Evolutionary conservation across 2,888 invertebrate genomes (phyloP).

Genomic region (Agonum fuliginosum): DNA sequence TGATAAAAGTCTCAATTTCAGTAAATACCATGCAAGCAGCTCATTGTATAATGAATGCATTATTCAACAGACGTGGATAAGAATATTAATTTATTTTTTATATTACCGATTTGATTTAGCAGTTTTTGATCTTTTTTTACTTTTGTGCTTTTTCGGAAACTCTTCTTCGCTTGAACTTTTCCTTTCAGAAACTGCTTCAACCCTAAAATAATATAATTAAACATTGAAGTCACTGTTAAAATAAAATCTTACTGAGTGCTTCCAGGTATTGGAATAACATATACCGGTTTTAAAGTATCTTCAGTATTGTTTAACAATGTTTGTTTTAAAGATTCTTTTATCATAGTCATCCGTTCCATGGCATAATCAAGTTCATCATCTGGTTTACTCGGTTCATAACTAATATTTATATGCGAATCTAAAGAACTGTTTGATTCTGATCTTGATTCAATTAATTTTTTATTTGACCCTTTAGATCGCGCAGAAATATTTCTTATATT

Average conservation of each 20-base stretch:
- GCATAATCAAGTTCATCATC: constrained; percentile 67
- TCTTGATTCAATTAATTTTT: constrained; percentile 68
- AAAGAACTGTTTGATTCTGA: constrained; percentile 70
- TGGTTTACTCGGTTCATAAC: constrained; percentile 49
- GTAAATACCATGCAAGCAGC: no score
- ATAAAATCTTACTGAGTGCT: constrained; percentile 7
- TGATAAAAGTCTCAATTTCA: no score
- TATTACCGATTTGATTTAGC: constrained; percentile 70
- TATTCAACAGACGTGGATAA: no score
- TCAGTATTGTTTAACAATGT: constrained; percentile 60
- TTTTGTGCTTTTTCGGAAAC: constrained; percentile 47
- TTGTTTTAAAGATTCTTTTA: constrained; percentile 67
- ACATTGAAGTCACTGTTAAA: background rate
- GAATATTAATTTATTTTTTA: constrained; percentile 42
- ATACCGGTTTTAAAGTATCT: constrained; percentile 67
- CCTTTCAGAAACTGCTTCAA: constrained; percentile 53
- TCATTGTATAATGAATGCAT: no score
- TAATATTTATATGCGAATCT: constrained; percentile 65
- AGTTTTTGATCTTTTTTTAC: constrained; percentile 67
- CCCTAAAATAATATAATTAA: constrained; percentile 12
- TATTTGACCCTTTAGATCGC: constrained; percentile 68
- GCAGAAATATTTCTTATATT: constrained; percentile 70
- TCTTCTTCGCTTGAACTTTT: constrained; percentile 65
- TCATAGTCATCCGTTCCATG: constrained; percentile 67
- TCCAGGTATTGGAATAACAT: constrained; percentile 57